phyloP scores from a whole-genome alignment of 2,113 vertebrate species.

The Pedetes capensis region DNA sequence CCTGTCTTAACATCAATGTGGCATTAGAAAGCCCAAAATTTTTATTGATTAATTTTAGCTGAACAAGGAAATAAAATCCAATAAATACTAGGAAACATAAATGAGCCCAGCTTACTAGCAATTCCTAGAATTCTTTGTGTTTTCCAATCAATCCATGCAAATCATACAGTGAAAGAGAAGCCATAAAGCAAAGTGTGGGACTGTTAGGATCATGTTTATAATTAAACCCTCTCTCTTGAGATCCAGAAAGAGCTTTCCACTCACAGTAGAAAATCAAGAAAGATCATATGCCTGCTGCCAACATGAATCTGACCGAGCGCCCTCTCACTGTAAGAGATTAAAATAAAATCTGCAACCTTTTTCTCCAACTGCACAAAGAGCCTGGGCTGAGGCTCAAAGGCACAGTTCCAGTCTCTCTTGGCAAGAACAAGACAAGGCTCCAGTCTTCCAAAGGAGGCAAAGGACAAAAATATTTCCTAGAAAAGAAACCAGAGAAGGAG shows the following conservation, averaged over 20 bases:
- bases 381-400: slow-evolving; percentile 20
- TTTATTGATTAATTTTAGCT: slow-evolving; percentile 77
- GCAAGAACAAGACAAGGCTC: slow-evolving; percentile 15
- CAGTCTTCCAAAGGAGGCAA: neutral
- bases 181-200: slow-evolving; percentile 53
- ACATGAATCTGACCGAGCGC: neutral
- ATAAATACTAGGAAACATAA: slow-evolving; percentile 63
- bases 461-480: slow-evolving; percentile 61
- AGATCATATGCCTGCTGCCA: neutral
- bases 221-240: slow-evolving; percentile 34
- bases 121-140: slow-evolving; percentile 83
- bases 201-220: slow-evolving; percentile 43
- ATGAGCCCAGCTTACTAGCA: slow-evolving; percentile 69
- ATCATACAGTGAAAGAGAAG: slow-evolving; percentile 68
- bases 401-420: slow-evolving; percentile 19
- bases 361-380: slow-evolving; percentile 41
- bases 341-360: slow-evolving; percentile 24
- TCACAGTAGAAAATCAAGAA: neutral
- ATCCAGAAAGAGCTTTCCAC: neutral
- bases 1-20: slow-evolving; percentile 66
- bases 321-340: neutral
- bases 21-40: slow-evolving; percentile 59
- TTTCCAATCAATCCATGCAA: slow-evolving; percentile 76
- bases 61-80: slow-evolving; percentile 76
- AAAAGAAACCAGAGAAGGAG: slow-evolving; percentile 52